A percentile compares a stretch with the other conserved stretches of the same genome.
phyloP scores from a whole-genome alignment of 2,888 invertebrate genomes.

The Pardosa pseudoannulata region DNA sequence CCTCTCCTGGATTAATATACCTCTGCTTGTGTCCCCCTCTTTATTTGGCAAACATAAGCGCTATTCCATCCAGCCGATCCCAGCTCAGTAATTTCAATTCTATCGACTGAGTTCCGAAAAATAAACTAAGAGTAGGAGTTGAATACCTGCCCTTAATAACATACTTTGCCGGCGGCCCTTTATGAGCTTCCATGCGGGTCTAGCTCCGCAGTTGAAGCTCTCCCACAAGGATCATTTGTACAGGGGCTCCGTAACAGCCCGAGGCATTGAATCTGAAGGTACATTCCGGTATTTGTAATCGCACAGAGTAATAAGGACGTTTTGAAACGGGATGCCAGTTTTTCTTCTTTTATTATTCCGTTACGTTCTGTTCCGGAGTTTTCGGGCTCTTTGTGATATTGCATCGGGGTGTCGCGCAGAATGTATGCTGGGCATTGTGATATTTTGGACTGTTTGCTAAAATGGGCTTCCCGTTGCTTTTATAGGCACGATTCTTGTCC shows the following conservation, averaged over 20 bases:
- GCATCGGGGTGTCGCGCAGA: background rate
- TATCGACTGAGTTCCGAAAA: background rate
- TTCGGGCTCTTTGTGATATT: background rate
- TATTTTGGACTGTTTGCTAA: background rate
- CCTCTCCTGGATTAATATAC: no score
- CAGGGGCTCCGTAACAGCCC: background rate
- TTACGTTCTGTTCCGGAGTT: background rate
- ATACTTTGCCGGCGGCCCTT: constrained; percentile 5
- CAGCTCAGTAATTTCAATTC: background rate
- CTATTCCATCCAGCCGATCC: background rate
- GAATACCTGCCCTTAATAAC: constrained; percentile 2
- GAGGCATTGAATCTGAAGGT: background rate
- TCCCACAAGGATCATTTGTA: background rate
- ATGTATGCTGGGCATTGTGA: background rate
- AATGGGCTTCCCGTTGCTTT: background rate
- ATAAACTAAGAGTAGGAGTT: background rate
- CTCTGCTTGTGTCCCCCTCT: background rate
- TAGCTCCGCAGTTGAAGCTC: background rate
- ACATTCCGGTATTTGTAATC: background rate
- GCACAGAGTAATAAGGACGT: background rate
- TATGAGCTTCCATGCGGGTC: background rate
- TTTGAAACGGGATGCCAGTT: background rate
- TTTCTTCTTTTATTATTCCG: background rate
- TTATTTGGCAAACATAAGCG: constrained; percentile 1
- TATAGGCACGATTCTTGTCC: background rate